Evolutionary conservation across 1,140 invertebrate species (phyloP).

Genomic region (Bombus turneri): DNA sequence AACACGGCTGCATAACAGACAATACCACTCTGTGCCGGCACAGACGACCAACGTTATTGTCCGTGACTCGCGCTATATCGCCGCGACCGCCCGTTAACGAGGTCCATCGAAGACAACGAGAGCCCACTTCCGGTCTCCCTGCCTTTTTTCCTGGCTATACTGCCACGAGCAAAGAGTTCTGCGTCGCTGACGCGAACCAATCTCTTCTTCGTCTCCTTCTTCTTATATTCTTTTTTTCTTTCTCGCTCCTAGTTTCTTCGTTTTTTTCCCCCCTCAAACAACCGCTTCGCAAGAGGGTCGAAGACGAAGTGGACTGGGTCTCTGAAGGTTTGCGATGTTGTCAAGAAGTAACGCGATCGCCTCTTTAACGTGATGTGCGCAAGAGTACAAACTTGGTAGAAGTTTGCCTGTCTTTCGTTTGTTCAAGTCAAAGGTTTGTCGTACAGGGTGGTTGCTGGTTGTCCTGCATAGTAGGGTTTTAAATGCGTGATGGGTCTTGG

Average conservation of each 20-base stretch:
- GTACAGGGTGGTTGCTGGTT: not conserved
- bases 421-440: not conserved
- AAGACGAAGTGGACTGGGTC: too few relatives aligned
- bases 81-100: conserved; percentile 50
- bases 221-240: not conserved
- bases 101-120: conserved; percentile 52
- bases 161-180: not conserved
- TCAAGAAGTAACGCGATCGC: not conserved
- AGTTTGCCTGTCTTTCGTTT: not conserved
- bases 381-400: not conserved
- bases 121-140: conserved; percentile 49
- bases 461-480: not conserved
- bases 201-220: not conserved
- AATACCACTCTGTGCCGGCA: conserved; percentile 41
- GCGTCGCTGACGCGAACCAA: not conserved
- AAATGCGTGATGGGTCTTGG: not conserved
- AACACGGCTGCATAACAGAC: conserved; percentile 57
- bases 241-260: too few relatives aligned
- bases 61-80: conserved; percentile 41
- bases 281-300: not conserved
- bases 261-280: not conserved
- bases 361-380: too few relatives aligned
- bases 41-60: conserved; percentile 56
- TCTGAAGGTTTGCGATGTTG: not conserved
- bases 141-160: not conserved